Conservation (phyloP, 2,888 invertebrate species). For the Drosophila lacicola region DNA sequence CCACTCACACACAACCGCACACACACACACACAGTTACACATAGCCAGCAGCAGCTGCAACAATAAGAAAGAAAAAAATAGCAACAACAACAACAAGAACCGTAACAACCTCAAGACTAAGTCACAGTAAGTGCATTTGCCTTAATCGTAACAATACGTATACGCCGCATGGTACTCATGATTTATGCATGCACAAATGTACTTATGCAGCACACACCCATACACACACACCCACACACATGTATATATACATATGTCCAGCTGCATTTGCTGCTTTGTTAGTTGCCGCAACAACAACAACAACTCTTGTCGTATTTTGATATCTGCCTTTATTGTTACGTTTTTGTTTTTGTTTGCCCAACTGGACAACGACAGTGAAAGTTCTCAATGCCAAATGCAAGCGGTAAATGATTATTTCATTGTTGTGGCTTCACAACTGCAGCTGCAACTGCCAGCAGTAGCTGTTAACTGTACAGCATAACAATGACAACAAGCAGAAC, state of each 20-base stretch:
- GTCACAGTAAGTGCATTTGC: slow-evolving; percentile 69
- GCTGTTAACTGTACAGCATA: slow-evolving; percentile 5
- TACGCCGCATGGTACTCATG: slow-evolving; percentile 48
- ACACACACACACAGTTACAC: slow-evolving; percentile 11
- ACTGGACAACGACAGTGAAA: slow-evolving; percentile 36
- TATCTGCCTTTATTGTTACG: slow-evolving; percentile 14
- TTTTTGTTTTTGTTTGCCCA: background rate
- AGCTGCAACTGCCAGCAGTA: slow-evolving; percentile 4
- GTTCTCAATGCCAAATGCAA: slow-evolving; percentile 45
- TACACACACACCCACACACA: background rate
- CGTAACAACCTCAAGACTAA: slow-evolving; percentile 44
- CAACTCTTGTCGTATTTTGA: slow-evolving; percentile 23
- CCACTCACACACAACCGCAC: slow-evolving; percentile 1
- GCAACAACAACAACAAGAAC: slow-evolving; percentile 18
- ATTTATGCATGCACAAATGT: slow-evolving; percentile 29
- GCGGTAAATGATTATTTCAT: slow-evolving; percentile 39
- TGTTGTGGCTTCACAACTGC: slow-evolving; percentile 43
- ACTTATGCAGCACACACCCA: background rate
- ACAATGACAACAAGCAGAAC: slow-evolving; percentile 1
- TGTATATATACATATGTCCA: slow-evolving; percentile 10
- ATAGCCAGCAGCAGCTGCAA: slow-evolving; percentile 16
- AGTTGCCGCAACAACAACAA: slow-evolving; percentile 31
- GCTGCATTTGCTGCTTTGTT: slow-evolving; percentile 40
- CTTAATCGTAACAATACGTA: slow-evolving; percentile 56
- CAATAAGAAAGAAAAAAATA: slow-evolving; percentile 6